Percentiles rank a stretch among this genome's conserved stretches.
These are phyloP conservation scores for Cyclopterus lumpus DNA, from an alignment of 2,797 vertebrate species.

Conservation along the genomic window DNA sequence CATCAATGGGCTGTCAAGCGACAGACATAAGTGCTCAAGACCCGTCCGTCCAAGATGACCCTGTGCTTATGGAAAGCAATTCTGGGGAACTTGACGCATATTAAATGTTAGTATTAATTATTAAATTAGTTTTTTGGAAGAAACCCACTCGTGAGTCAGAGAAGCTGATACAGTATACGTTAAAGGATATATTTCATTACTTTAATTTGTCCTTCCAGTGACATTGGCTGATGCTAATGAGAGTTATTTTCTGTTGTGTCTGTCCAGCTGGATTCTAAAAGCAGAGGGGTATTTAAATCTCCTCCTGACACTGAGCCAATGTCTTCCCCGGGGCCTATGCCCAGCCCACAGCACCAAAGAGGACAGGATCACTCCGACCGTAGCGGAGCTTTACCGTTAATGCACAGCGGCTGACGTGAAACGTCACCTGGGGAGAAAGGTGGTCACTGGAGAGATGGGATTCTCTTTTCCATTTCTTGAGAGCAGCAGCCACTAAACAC, in stretches of 20 bases:
- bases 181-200: conserved; percentile 65
- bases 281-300: conserved; percentile 78
- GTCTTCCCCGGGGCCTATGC: conserved; percentile 50
- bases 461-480: conserved; percentile 50
- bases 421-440: conserved; percentile 64
- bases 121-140: conserved; percentile 53
- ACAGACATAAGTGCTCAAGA: conserved; percentile 56
- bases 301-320: conserved; percentile 70
- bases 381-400: conserved; percentile 56
- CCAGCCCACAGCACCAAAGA: conserved; percentile 51
- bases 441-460: conserved; percentile 37
- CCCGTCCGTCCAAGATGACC: conserved; percentile 48
- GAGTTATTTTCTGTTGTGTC: conserved; percentile 71
- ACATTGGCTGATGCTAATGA: conserved; percentile 75
- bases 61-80: conserved; percentile 40
- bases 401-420: conserved; percentile 51
- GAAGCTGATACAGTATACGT: conserved; percentile 28
- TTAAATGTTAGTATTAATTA: conserved; percentile 47
- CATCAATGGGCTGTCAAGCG: conserved; percentile 68
- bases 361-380: conserved; percentile 49
- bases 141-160: conserved; percentile 31
- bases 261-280: conserved; percentile 78
- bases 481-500: conserved; percentile 50
- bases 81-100: background rate
- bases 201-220: conserved; percentile 73